Evolutionary conservation across 1,140 invertebrate genomes (phyloP).

Genomic region (Mya arenaria): DNA sequence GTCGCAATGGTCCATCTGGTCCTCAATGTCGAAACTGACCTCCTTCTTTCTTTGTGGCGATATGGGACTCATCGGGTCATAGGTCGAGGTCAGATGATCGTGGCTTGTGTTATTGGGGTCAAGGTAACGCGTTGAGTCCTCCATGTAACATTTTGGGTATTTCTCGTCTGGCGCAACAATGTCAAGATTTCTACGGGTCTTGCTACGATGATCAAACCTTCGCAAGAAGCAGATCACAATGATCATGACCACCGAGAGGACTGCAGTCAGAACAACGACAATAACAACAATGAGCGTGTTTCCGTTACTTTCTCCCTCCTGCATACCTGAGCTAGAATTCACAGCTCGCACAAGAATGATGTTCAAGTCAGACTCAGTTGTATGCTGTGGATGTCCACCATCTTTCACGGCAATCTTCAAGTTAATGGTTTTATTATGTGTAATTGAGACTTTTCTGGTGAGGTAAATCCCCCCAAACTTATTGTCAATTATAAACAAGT

Average conservation of each 20-base stretch:
- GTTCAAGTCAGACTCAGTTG: slow-evolving; percentile 33
- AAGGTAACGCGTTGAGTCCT: slow-evolving; percentile 25
- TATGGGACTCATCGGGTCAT: slow-evolving; percentile 27
- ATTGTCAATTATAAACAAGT: slow-evolving; percentile 93
- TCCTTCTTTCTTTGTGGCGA: slow-evolving; percentile 36
- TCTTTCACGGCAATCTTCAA: slow-evolving; percentile 46
- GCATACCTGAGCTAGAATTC: neutral
- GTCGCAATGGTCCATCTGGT: slow-evolving; percentile 11
- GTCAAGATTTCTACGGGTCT: slow-evolving; percentile 45
- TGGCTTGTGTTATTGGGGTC: slow-evolving; percentile 1
- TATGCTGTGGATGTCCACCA: slow-evolving; percentile 38
- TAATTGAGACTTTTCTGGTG: neutral
- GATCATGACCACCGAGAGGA: slow-evolving; percentile 46
- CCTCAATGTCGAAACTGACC: slow-evolving; percentile 53
- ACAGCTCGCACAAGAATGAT: slow-evolving; percentile 18
- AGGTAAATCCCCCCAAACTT: slow-evolving; percentile 85
- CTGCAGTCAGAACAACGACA: slow-evolving; percentile 41
- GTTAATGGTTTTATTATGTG: slow-evolving; percentile 34
- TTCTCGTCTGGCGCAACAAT: slow-evolving; percentile 50
- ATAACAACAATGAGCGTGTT: slow-evolving; percentile 49
- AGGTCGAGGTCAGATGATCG: slow-evolving; percentile 25
- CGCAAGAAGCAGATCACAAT: slow-evolving; percentile 50
- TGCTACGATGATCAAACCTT: slow-evolving; percentile 50
- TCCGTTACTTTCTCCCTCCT: slow-evolving; percentile 17
- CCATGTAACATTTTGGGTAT: slow-evolving; percentile 51